Conservation (phyloP, 2,888 invertebrate species). For the Dascillus cervinus region DNA sequence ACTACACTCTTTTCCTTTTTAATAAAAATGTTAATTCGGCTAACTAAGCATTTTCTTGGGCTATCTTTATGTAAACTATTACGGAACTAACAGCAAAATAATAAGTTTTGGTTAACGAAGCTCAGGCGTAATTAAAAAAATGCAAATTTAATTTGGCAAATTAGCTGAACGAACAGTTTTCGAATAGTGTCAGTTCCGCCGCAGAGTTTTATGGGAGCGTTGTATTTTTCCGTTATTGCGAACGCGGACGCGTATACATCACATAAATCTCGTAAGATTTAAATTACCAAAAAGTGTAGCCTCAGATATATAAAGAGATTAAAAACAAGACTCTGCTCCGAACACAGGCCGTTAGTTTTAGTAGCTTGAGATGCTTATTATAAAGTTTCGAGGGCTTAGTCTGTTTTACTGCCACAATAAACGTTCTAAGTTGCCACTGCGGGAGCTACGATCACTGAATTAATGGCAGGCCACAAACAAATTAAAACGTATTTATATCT, state of each 20-base stretch:
- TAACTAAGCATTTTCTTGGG: no score
- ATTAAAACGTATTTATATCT: conserved; percentile 24
- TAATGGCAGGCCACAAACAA: conserved; percentile 31
- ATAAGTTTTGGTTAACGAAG: no score
- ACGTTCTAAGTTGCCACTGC: conserved; percentile 25
- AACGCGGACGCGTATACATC: conserved; percentile 13
- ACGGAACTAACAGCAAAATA: no score
- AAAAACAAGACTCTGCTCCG: conserved; percentile 27
- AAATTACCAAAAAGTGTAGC: conserved; percentile 22
- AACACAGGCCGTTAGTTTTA: conserved; percentile 19
- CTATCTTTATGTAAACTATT: no score
- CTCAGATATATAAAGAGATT: conserved; percentile 31
- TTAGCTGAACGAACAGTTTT: no score
- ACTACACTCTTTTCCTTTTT: no score
- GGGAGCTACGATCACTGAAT: conserved; percentile 26
- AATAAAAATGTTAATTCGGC: no score
- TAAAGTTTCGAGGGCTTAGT: conserved; percentile 33
- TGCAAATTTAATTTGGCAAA: no score
- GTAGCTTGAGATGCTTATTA: conserved; percentile 30
- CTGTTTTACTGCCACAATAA: conserved; percentile 34
- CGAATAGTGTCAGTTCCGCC: no score
- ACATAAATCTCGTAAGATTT: conserved; percentile 30
- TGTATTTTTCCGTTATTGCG: no score
- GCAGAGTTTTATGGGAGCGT: no score
- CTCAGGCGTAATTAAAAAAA: no score